Conservation (phyloP, 2,797 vertebrate species). For the Melanotaenia nigrans region DNA sequence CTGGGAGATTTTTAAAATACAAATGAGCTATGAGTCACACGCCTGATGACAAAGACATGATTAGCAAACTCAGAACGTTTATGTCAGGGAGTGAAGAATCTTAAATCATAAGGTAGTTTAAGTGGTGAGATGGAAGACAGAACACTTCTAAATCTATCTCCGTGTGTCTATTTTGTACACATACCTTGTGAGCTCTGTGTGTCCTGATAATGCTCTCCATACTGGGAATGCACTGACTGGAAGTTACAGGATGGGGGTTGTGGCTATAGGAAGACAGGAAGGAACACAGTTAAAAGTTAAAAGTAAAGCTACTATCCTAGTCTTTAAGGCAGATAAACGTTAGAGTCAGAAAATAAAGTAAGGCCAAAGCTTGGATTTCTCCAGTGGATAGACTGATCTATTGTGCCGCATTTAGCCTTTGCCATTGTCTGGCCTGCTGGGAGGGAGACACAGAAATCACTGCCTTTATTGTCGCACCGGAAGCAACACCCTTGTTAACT, state of each 20-base stretch:
- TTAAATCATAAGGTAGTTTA: slow-evolving; percentile 45
- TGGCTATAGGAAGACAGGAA: slow-evolving; percentile 82
- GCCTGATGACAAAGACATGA: slow-evolving; percentile 69
- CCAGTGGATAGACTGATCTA: slow-evolving; percentile 60
- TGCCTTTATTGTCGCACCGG: slow-evolving; percentile 75
- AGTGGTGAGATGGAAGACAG: slow-evolving; percentile 17
- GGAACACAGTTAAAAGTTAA: slow-evolving; percentile 10
- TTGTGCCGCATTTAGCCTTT: slow-evolving; percentile 78
- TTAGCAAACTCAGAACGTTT: slow-evolving; percentile 61
- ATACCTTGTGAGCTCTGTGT: slow-evolving; percentile 97
- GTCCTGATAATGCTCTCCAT: slow-evolving; percentile 92
- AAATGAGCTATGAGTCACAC: slow-evolving; percentile 70
- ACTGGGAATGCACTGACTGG: slow-evolving; percentile 91
- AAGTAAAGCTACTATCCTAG: background rate
- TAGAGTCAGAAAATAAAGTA: slow-evolving; percentile 1
- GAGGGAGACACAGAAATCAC: slow-evolving; percentile 73
- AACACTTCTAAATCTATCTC: slow-evolving; percentile 14
- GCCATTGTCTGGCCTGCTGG: slow-evolving; percentile 73
- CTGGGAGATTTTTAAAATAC: slow-evolving; percentile 64
- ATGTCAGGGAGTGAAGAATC: slow-evolving; percentile 31
- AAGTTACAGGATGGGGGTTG: slow-evolving; percentile 93
- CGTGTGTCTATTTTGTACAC: slow-evolving; percentile 27
- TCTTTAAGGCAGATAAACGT: slow-evolving; percentile 20
- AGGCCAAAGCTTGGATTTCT: slow-evolving; percentile 31
- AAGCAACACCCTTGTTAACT: slow-evolving; percentile 72